Percentiles rank a stretch among this genome's conserved stretches.
Conservation (phyloP, 2,888 invertebrate genomes). For the Pherbina coryleti region DNA sequence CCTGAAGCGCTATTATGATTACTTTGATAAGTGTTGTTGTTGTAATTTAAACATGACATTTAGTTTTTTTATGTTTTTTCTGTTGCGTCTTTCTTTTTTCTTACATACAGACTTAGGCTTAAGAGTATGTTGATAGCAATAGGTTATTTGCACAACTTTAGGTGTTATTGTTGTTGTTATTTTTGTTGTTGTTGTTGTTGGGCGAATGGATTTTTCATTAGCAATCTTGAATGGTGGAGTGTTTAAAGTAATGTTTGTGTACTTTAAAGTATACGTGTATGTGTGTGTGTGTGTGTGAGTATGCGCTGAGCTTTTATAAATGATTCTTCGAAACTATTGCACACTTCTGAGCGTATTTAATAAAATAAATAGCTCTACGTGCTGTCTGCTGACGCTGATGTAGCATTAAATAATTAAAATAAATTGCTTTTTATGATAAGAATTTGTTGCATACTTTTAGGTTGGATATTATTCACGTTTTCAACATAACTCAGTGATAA, state of each 20-base stretch:
- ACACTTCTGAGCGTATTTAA: neutral
- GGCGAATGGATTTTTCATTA: no score
- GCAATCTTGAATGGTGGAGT: neutral
- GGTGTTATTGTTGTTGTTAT: neutral
- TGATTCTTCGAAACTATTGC: neutral
- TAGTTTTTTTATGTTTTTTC: constrained; percentile 1
- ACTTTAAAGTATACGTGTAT: no score
- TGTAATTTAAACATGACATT: constrained; percentile 34
- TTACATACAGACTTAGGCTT: no score
- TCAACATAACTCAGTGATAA: no score
- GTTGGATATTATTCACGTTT: no score
- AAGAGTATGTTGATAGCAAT: neutral
- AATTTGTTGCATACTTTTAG: no score
- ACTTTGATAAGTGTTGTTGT: constrained; percentile 25
- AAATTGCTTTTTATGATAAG: no score
- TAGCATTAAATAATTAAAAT: no score
- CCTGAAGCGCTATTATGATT: constrained; percentile 23
- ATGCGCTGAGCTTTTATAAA: no score
- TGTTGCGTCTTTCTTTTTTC: neutral
- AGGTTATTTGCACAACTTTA: constrained; percentile 17
- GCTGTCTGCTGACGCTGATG: no score
- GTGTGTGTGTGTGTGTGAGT: neutral
- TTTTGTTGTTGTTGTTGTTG: neutral
- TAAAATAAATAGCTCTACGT: no score
- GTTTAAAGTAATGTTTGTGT: neutral